Conservation (phyloP, 2,797 vertebrate species). For the Carduelis carduelis region DNA sequence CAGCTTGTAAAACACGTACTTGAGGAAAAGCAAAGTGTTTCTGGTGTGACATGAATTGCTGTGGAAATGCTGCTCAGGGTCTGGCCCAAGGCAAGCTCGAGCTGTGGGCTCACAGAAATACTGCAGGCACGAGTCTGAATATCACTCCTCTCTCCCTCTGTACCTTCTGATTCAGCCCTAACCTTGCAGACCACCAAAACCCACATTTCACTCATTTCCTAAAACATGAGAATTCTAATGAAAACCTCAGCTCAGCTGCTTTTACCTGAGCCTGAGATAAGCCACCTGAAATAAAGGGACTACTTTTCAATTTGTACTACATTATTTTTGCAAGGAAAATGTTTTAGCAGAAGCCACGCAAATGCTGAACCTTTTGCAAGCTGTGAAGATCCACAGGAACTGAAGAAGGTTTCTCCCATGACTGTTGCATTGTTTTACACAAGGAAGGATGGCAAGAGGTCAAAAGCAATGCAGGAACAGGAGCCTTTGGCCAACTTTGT, state of each 20-base stretch:
- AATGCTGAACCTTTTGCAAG: neutral
- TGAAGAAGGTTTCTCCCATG: neutral
- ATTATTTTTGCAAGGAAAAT: slow-evolving; percentile 8
- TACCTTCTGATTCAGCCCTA: neutral
- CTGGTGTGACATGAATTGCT: neutral
- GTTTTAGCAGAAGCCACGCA: neutral
- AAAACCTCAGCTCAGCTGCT: neutral
- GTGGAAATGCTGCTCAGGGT: neutral
- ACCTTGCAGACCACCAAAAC: neutral
- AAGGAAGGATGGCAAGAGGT: slow-evolving; percentile 7
- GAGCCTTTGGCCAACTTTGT: slow-evolving; percentile 1
- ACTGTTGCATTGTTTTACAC: slow-evolving; percentile 17
- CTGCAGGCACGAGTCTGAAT: neutral
- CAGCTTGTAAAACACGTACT: neutral
- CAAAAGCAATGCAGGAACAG: slow-evolving; percentile 15
- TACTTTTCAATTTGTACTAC: neutral
- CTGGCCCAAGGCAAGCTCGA: neutral
- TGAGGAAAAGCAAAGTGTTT: neutral
- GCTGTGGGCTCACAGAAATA: rapidly evolving
- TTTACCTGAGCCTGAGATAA: neutral
- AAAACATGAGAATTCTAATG: neutral
- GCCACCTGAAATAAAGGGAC: neutral
- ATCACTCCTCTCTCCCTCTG: neutral
- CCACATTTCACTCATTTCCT: neutral
- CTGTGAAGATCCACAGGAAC: slow-evolving; percentile 47